Base-by-base conservation (phyloP, 2,797 vertebrate species). In the Fistularia commersonii region DNA sequence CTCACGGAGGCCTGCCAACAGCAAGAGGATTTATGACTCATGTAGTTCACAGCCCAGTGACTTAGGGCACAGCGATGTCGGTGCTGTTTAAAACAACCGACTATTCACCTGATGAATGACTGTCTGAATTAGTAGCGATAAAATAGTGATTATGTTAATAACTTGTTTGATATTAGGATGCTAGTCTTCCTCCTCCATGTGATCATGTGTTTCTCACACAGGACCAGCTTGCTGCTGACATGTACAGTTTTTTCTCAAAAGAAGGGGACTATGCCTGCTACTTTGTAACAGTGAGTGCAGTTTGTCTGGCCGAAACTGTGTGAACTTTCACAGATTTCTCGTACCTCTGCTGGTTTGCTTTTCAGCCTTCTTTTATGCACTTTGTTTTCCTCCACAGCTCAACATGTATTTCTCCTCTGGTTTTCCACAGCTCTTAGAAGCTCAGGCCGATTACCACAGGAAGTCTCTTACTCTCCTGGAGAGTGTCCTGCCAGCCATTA, bases 381-480 rank as follows among this genome's bases (percentile, higher is more conserved):
- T 23, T 50, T 12, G 40, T 37, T 37, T 8, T 49, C 12, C 15
- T 23, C 10, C 10, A 13, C 11, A 40, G 46, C 35, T 44, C 37
- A 44, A 52, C 45, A 54, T 11, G 13, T 63, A 45, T 67, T 15
- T n/a, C 58, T 61, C 2, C 48, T 86, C 84, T 84, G 90, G 89
- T 79, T 93, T 83, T 92, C 91, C 88, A 85, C 78, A 99, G 97
- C 95, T 99, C 87, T 93, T 99, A 91, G 96, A 98, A 88, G 93
- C 94, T 84, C 97, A 99, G 92, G 97, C 97, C 79, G 97, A 99
- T 91, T 98, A 98, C 92, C 97, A 99, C 91, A 93, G 96, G 89
- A 98, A 93, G 91, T 95, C 97, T 89, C 93, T 99, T 89, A 89
- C 93, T 72, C 92, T 98, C 80, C 92, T 99, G 90, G 96, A 99